phyloP scores from a whole-genome alignment of 2,888 invertebrate genomes.

The Hartigia nigra region DNA sequence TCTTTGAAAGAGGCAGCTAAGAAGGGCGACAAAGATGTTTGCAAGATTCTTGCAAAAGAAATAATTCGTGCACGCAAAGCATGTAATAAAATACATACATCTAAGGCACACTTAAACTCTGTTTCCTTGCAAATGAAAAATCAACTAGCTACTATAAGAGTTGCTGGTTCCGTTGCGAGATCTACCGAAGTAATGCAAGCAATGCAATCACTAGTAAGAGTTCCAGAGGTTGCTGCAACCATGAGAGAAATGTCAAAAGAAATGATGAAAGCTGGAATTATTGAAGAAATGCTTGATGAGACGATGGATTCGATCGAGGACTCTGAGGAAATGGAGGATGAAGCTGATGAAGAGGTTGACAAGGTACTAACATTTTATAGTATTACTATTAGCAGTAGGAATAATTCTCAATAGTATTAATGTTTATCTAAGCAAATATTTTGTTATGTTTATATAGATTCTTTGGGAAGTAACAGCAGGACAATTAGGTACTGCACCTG shows the following conservation, averaged over 20 bases:
- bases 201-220: slow-evolving; percentile 90
- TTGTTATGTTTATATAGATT: slow-evolving; percentile 66
- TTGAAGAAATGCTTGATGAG: slow-evolving; percentile 99
- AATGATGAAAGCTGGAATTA: slow-evolving; percentile 99
- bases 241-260: slow-evolving; percentile 99
- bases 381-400: background rate
- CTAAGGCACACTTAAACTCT: slow-evolving; percentile 97
- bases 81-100: slow-evolving; percentile 90
- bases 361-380: slow-evolving; percentile 70
- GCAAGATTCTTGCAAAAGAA: slow-evolving; percentile 93
- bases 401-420: background rate
- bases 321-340: slow-evolving; percentile 95
- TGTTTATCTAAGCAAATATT: background rate
- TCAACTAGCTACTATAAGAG: slow-evolving; percentile 93
- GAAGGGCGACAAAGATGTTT: slow-evolving; percentile 94
- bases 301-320: slow-evolving; percentile 94
- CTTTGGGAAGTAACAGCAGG: slow-evolving; percentile 92
- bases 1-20: slow-evolving; percentile 95
- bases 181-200: slow-evolving; percentile 99
- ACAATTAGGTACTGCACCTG: slow-evolving; percentile 90
- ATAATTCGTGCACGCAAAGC: slow-evolving; percentile 89
- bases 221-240: slow-evolving; percentile 93
- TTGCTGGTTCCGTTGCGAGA: slow-evolving; percentile 92
- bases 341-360: slow-evolving; percentile 93
- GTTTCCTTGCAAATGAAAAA: slow-evolving; percentile 98